These are phyloP conservation scores for Metopia argyrocephala DNA, from an alignment of 2,888 invertebrate species.

Conservation along the genomic window DNA sequence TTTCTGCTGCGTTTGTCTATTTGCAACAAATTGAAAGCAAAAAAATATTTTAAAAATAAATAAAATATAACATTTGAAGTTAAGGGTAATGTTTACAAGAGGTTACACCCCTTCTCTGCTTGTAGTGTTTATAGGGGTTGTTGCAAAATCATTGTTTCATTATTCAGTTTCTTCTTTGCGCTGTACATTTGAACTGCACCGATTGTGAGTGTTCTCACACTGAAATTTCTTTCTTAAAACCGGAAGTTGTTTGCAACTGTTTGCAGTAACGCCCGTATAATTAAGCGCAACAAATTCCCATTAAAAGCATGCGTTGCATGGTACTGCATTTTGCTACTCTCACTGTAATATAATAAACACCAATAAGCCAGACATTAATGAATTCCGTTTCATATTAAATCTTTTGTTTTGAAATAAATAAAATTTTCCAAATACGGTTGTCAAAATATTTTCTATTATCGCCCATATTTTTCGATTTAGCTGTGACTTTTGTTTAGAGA, in stretches of 20 bases:
- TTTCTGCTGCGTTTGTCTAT: background rate
- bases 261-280: slow-evolving; percentile 63
- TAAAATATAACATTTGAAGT: background rate
- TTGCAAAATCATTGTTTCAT: background rate
- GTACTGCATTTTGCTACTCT: background rate
- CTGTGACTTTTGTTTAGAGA: slow-evolving; percentile 15
- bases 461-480: slow-evolving; percentile 36
- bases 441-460: slow-evolving; percentile 59
- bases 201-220: slow-evolving; percentile 53
- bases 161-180: background rate
- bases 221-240: slow-evolving; percentile 6
- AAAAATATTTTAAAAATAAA: background rate
- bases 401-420: slow-evolving; percentile 36
- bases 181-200: slow-evolving; percentile 42
- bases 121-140: slow-evolving; percentile 38
- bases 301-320: slow-evolving; percentile 48
- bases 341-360: background rate
- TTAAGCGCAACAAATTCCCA: slow-evolving; percentile 62
- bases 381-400: slow-evolving; percentile 31
- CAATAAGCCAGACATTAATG: background rate
- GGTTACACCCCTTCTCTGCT: slow-evolving; percentile 47
- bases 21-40: background rate
- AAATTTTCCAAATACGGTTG: slow-evolving; percentile 60
- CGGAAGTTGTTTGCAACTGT: slow-evolving; percentile 55
- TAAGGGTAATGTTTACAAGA: slow-evolving; percentile 46